A percentile compares a stretch with the other conserved stretches of the same genome.
Evolutionary conservation across 2,888 invertebrate species (phyloP).

Genomic region (Pterostichus niger): DNA sequence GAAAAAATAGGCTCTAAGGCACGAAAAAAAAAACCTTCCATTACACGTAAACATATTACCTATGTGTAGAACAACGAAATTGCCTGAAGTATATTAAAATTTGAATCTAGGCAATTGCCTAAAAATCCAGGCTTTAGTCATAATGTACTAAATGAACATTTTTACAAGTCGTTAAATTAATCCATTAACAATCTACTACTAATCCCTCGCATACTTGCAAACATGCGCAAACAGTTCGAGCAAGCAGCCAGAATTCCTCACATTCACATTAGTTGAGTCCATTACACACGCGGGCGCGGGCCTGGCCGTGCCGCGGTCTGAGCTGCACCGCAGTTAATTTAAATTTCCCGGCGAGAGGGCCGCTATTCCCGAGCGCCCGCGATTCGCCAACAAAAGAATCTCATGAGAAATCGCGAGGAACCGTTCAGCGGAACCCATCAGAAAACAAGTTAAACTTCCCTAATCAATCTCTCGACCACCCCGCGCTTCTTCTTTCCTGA

Average conservation of each 20-base stretch:
- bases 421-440: conserved; percentile 54
- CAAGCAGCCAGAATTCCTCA: conserved; percentile 13
- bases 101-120: too few species aligned
- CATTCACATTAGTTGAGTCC: conserved; percentile 31
- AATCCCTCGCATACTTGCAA: not conserved
- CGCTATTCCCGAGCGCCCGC: not conserved
- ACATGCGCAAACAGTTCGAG: not conserved
- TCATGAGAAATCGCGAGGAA: conserved; percentile 46
- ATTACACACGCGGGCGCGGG: conserved; percentile 21
- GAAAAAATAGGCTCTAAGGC: too few species aligned
- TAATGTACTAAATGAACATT: not conserved
- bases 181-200: not conserved
- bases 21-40: too few species aligned
- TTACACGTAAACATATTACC: too few species aligned
- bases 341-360: conserved; percentile 45
- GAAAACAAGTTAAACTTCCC: conserved; percentile 60
- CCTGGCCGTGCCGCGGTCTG: not conserved
- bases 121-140: too few species aligned
- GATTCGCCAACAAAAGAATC: conserved; percentile 52
- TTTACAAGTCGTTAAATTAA: conserved; percentile 20
- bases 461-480: conserved; percentile 48
- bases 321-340: conserved; percentile 52
- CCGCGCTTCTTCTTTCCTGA: not conserved
- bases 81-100: too few species aligned
- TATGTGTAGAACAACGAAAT: too few species aligned